These are phyloP conservation scores for Acronicta psi DNA, from an alignment of 2,888 invertebrate species.

Conservation along the genomic window DNA sequence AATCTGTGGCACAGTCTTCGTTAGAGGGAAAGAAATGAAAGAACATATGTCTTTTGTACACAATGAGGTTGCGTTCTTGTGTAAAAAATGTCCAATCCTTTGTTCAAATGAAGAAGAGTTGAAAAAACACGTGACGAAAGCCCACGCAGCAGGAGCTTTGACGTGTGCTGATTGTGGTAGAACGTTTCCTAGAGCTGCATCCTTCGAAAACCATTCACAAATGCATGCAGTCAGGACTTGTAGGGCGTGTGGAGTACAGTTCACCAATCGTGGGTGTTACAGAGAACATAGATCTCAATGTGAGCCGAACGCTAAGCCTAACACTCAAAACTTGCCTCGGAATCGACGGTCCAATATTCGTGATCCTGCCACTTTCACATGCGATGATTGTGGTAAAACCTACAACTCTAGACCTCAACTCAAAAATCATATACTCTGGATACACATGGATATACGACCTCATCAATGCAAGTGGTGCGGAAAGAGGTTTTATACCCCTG, in stretches of 20 bases:
- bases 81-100: conserved; percentile 73
- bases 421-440: conserved; percentile 85
- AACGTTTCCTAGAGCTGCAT: conserved; percentile 68
- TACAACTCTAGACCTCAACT: conserved; percentile 79
- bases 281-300: conserved; percentile 78
- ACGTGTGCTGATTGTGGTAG: conserved; percentile 79
- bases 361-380: conserved; percentile 78
- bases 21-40: conserved; percentile 70
- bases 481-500: conserved; percentile 85
- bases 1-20: conserved; percentile 69
- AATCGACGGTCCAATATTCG: conserved; percentile 76
- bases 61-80: conserved; percentile 61
- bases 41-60: conserved; percentile 70
- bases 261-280: conserved; percentile 79
- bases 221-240: conserved; percentile 83
- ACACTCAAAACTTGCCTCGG: conserved; percentile 65
- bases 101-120: conserved; percentile 63
- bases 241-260: conserved; percentile 75
- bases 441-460: conserved; percentile 83
- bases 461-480: conserved; percentile 87
- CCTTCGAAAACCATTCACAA: conserved; percentile 76
- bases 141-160: conserved; percentile 68
- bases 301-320: conserved; percentile 79
- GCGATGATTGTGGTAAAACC: conserved; percentile 79
- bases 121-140: conserved; percentile 66